These are phyloP conservation scores for Plotosus lineatus DNA, from an alignment of 2,113 vertebrate species.

Conservation along the genomic window DNA sequence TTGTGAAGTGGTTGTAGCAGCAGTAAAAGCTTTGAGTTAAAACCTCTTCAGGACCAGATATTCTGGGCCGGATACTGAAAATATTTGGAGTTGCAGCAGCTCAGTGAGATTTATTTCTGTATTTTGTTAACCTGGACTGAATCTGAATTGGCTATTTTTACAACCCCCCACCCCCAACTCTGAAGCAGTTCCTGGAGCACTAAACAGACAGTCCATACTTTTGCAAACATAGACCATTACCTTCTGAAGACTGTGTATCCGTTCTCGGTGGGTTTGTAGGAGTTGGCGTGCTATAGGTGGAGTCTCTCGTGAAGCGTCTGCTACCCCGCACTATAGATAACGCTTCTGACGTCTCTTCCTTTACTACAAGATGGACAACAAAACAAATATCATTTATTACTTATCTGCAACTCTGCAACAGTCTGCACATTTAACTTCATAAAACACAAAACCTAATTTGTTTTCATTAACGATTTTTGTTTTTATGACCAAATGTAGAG, in stretches of 20 bases:
- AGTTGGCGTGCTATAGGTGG: conserved; percentile 67
- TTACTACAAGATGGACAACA: conserved; percentile 55
- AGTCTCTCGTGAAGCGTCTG: conserved; percentile 75
- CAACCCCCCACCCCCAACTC: neutral
- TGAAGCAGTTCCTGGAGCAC: neutral
- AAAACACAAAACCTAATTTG: neutral
- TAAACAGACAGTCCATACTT: neutral
- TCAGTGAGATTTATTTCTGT: neutral
- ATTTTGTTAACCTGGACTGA: neutral
- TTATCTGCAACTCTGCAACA: neutral
- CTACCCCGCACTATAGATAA: conserved; percentile 63
- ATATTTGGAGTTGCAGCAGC: neutral
- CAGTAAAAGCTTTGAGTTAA: neutral
- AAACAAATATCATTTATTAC: neutral
- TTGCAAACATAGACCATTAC: conserved; percentile 58
- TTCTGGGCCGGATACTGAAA: neutral
- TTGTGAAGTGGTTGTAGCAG: too few species aligned
- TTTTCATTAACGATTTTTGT: neutral
- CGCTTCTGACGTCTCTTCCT: conserved; percentile 73
- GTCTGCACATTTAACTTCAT: neutral
- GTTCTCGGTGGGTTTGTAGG: conserved; percentile 73
- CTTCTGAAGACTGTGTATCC: conserved; percentile 67
- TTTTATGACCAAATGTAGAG: neutral
- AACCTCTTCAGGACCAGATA: neutral
- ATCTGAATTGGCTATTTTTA: too few species aligned